Percentiles rank a stretch among this genome's conserved stretches.
These are phyloP conservation scores for Falco biarmicus DNA, from an alignment of 2,797 vertebrate species.

Conservation along the genomic window DNA sequence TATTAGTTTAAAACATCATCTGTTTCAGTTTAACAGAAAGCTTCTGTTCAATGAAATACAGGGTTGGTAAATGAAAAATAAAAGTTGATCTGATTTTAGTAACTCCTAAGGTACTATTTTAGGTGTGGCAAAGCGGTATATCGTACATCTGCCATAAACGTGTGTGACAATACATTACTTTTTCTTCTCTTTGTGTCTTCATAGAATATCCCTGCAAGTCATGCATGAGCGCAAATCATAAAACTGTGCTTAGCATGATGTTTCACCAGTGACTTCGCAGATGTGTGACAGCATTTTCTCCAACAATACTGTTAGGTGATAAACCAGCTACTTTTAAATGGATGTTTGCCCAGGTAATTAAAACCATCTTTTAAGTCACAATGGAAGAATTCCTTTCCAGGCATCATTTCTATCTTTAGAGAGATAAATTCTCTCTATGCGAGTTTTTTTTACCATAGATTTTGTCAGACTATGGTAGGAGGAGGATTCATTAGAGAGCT, in stretches of 20 bases:
- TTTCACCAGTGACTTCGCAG: neutral
- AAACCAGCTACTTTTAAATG: neutral
- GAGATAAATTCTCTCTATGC: neutral
- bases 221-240: neutral
- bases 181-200: neutral
- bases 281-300: neutral
- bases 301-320: neutral
- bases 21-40: slow-evolving; percentile 80
- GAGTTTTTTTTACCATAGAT: neutral
- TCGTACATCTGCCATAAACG: neutral
- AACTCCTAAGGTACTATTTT: slow-evolving; percentile 32
- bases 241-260: neutral
- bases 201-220: neutral
- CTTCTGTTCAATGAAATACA: slow-evolving; percentile 78
- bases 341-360: slow-evolving; percentile 15
- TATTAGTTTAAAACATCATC: slow-evolving; percentile 81
- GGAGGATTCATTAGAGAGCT: neutral
- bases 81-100: slow-evolving; percentile 57
- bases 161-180: neutral
- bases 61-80: slow-evolving; percentile 76
- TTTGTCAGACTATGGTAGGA: neutral
- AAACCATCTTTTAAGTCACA: neutral
- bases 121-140: neutral
- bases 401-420: neutral
- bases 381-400: neutral